Base-by-base conservation (phyloP, 2,113 vertebrate genomes). In the Chinchilla lanigera region DNA sequence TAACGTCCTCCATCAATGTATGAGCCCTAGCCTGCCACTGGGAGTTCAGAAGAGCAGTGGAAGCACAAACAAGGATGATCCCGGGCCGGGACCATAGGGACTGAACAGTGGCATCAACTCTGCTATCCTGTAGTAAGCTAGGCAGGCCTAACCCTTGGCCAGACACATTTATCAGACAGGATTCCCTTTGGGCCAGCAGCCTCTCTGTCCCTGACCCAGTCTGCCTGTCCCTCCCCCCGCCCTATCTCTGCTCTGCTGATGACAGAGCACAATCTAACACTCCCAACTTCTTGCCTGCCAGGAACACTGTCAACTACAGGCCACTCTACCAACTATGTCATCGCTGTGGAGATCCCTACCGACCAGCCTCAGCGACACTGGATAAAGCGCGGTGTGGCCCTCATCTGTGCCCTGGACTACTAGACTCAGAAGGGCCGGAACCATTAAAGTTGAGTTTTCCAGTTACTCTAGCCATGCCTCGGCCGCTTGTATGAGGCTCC, bases 331-430 rank as follows among this genome's bases (percentile, higher is more conserved):
- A 99, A 99, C 98, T 99, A 99, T 0, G 98, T 99, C 93, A 99
- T 99, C 11, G 98, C 99, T 2, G 99, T 99, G 97, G 99, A 99
- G 98, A 98, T 99, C 96, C 99, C 99, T n/a, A 99, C 98, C 0
- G 63, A 98, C 84, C 98, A 94, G 50, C 95, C 97, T 0, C 99
- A 99, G 98, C 98, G 98, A 89, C 99, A 99, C 98, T 99, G 99
- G 99, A 99, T 99, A 98, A 99, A 99, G 98, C 98, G 98, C 47
- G 99, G 99, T 50, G 99, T 99, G 0, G 99, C 99, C 28, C 98
- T 99, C 93, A 98, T 99, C 98, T 99, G 99, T 82, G 98, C 99
- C 41, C 98, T 99, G 96, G 99, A 99, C 97, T 99, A 99, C 97
- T 99, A 99, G 91, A 30, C 58, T 30, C 7, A 24, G 71, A 78